Percentiles rank a stretch among this genome's conserved stretches.
phyloP scores from a whole-genome alignment of 2,888 invertebrate species.

The Stenchaetothrips biformis region DNA sequence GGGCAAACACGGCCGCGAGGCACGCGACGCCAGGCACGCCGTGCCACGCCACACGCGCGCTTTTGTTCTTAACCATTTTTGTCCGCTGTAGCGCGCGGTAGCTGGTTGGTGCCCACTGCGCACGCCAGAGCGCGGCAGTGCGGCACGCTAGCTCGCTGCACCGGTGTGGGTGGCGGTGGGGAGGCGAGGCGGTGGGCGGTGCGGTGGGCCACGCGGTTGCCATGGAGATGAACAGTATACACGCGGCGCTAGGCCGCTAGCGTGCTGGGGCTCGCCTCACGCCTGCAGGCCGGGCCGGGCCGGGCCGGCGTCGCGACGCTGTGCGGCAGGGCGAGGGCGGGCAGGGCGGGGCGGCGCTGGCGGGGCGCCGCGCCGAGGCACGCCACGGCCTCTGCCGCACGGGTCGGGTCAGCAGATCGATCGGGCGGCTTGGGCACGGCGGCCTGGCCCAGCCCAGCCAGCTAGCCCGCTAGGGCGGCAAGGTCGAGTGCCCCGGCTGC shows the following conservation, averaged over 20 bases:
- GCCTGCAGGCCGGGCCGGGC: neutral
- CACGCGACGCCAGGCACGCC: neutral
- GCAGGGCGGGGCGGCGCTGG: neutral
- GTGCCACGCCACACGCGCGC: neutral
- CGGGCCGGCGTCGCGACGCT: neutral
- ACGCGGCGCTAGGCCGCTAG: neutral
- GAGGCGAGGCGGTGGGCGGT: neutral
- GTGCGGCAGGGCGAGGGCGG: neutral
- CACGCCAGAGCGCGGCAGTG: neutral
- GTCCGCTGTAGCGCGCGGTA: neutral
- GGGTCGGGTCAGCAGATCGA: conserved; percentile 14
- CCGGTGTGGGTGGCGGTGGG: neutral
- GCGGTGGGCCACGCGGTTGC: neutral
- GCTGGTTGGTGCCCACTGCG: neutral
- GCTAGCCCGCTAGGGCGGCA: neutral
- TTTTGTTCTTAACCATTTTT: neutral
- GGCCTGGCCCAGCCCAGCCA: neutral
- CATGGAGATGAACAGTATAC: conserved; percentile 18
- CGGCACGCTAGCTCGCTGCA: neutral
- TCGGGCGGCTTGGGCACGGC: conserved; percentile 1
- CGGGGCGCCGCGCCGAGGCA: neutral
- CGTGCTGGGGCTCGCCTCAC: neutral
- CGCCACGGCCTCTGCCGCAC: neutral
- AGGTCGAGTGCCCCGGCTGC: conserved; percentile 14
- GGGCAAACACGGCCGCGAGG: neutral